Conservation (phyloP, 2,888 invertebrate genomes). For the Plebejus argus region DNA sequence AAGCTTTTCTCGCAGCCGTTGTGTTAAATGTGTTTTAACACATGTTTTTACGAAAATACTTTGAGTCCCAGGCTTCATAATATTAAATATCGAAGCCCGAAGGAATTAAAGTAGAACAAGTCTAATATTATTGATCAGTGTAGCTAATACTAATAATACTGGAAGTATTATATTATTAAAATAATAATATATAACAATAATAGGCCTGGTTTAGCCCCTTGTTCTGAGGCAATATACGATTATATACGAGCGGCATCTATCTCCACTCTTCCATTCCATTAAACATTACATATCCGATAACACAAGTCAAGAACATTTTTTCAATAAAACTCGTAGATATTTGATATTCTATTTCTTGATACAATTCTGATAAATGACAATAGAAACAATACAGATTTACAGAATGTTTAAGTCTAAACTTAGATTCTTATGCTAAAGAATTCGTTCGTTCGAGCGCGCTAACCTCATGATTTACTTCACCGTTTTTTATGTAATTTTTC, state of each 20-base stretch:
- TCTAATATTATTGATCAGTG: background rate
- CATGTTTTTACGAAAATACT: background rate
- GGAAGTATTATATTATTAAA: no score
- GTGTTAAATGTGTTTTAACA: background rate
- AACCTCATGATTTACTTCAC: no score
- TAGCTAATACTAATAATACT: no score
- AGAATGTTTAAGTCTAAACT: background rate
- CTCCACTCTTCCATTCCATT: background rate
- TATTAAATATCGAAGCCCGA: background rate
- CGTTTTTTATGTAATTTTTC: no score
- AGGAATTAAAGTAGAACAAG: background rate
- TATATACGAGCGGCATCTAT: background rate
- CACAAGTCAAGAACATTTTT: conserved; percentile 16
- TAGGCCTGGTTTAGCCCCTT: background rate
- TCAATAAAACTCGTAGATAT: background rate
- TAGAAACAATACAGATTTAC: background rate
- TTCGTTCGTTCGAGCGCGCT: no score
- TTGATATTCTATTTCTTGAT: background rate
- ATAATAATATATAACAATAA: background rate
- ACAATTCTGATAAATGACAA: background rate
- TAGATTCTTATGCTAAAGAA: background rate
- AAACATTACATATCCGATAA: conserved; percentile 14
- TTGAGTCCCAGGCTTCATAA: background rate
- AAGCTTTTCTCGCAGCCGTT: background rate
- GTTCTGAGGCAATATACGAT: background rate